Conservation (phyloP, 2,113 vertebrate genomes). For the Petrocephalus microphthalmus region DNA sequence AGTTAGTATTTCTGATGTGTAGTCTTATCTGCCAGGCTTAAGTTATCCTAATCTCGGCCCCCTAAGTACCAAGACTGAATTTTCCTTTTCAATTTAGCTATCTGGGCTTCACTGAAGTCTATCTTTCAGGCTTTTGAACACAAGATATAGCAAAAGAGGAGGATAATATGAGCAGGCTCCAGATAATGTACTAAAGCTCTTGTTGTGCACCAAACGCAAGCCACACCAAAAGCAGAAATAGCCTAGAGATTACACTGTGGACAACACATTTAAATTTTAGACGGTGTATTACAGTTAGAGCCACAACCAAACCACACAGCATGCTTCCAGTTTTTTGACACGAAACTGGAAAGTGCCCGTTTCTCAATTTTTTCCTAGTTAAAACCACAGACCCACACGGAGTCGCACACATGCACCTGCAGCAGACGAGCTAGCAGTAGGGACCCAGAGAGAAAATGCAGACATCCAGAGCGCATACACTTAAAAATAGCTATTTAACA, state of each 20-base stretch:
- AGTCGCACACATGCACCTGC: neutral
- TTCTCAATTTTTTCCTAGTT: neutral
- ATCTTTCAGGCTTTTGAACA: neutral
- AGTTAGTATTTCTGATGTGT: neutral
- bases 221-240: neutral
- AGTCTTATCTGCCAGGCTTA: neutral
- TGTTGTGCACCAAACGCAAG: neutral
- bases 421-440: neutral
- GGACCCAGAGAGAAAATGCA: neutral
- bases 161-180: neutral
- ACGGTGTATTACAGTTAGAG: neutral
- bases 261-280: neutral
- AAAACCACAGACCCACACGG: neutral
- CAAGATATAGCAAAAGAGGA: neutral
- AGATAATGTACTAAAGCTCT: neutral
- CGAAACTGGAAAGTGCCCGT: neutral
- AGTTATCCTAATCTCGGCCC: neutral
- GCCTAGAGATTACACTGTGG: neutral
- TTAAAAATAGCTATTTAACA: neutral
- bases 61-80: neutral
- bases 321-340: neutral
- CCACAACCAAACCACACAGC: neutral
- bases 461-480: neutral
- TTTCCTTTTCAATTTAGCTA: neutral
- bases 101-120: neutral